A percentile compares a stretch with the other conserved stretches of the same genome.
phyloP scores from a whole-genome alignment of 2,888 invertebrate species.

The Synergus umbraculus region DNA sequence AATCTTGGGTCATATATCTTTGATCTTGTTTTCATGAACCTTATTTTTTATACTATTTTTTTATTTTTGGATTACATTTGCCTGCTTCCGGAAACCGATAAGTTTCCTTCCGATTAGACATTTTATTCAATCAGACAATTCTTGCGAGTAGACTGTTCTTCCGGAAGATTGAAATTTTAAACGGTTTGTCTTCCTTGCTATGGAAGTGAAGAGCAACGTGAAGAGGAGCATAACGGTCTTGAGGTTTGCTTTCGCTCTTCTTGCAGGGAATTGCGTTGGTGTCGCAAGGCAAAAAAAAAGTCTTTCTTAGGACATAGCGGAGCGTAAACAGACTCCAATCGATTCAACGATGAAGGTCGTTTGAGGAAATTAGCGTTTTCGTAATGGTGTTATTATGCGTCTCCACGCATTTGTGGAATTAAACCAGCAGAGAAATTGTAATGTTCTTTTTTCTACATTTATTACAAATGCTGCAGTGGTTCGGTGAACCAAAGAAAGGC shows the following conservation, averaged over 20 bases:
- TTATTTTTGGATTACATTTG: no score
- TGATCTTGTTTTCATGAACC: no score
- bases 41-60: no score
- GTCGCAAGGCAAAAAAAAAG: not conserved
- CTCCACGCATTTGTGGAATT: not conserved
- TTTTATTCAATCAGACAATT: no score
- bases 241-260: not conserved
- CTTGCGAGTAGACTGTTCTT: not conserved
- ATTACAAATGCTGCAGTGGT: not conserved
- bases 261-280: not conserved
- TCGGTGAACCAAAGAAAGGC: not conserved
- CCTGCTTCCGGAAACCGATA: not conserved
- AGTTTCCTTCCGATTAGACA: not conserved
- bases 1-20: no score
- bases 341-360: conserved; percentile 5
- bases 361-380: not conserved
- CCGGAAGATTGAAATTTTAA: not conserved
- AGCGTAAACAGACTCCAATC: not conserved
- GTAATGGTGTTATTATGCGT: not conserved
- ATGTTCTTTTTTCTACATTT: not conserved
- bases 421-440: not conserved
- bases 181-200: not conserved
- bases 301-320: not conserved
- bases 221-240: not conserved
- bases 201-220: not conserved